Evolutionary conservation across 2,113 vertebrate species (phyloP).

Genomic region (Eublepharis macularius): DNA sequence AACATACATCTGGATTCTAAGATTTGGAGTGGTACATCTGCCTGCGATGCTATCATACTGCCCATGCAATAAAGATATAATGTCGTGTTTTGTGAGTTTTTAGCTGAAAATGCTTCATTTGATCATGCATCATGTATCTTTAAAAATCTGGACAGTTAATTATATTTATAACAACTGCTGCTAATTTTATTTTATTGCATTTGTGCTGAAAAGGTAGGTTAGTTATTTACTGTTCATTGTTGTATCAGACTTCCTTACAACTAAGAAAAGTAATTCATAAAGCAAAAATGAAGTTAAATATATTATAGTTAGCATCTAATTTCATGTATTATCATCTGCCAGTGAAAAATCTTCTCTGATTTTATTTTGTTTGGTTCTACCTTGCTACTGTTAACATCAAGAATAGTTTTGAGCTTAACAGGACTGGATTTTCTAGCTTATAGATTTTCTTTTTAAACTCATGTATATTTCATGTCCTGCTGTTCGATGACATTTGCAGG

Average conservation of each 20-base stretch:
- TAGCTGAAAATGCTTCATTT: too few relatives aligned
- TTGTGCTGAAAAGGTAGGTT: background rate
- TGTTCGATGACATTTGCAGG: background rate
- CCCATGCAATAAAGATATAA: too few relatives aligned
- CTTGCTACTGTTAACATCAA: background rate
- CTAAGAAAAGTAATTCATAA: background rate
- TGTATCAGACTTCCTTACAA: background rate
- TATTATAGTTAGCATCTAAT: too few relatives aligned
- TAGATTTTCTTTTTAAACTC: background rate
- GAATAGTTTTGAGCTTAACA: background rate
- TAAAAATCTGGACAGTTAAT: too few relatives aligned
- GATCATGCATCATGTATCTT: too few relatives aligned
- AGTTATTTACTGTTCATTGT: background rate
- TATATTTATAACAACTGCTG: too few relatives aligned
- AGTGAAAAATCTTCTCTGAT: background rate
- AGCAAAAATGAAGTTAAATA: too few relatives aligned
- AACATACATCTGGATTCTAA: too few relatives aligned
- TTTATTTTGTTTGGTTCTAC: background rate
- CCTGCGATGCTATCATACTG: too few relatives aligned
- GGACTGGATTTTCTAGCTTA: background rate
- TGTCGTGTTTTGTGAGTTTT: too few relatives aligned
- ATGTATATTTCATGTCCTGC: conserved; percentile 11
- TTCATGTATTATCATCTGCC: background rate
- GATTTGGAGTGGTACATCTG: too few relatives aligned
- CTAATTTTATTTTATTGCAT: background rate